Evolutionary conservation across 2,888 invertebrate genomes (phyloP).

Genomic region (Drosophila histrio): DNA sequence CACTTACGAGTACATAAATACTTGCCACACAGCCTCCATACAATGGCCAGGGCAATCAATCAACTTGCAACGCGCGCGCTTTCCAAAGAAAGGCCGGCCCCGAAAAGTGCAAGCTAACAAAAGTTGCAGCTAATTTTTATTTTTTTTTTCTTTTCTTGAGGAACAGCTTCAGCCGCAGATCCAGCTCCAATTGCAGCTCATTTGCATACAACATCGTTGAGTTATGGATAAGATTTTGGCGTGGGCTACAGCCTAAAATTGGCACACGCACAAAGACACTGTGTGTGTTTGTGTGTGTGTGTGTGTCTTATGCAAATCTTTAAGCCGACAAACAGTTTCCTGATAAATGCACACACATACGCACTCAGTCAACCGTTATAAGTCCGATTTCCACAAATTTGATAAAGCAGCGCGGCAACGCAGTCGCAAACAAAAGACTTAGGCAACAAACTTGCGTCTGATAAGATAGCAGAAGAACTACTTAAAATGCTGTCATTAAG

Average conservation of each 20-base stretch:
- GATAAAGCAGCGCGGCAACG: constrained; percentile 51
- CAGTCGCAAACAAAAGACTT: constrained; percentile 65
- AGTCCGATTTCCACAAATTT: constrained; percentile 69
- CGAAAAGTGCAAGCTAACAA: constrained; percentile 63
- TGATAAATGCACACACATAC: constrained; percentile 57
- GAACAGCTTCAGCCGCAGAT: constrained; percentile 1
- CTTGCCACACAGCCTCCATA: constrained; percentile 31
- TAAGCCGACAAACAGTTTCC: constrained; percentile 68
- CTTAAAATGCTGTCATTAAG: neutral
- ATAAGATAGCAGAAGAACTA: constrained; percentile 31
- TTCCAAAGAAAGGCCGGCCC: constrained; percentile 69
- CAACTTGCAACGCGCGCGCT: constrained; percentile 55
- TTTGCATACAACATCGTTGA: constrained; percentile 51
- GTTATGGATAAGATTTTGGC: constrained; percentile 55
- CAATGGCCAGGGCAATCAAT: constrained; percentile 62
- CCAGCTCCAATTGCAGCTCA: constrained; percentile 56
- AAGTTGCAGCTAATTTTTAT: constrained; percentile 68
- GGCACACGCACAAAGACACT: constrained; percentile 70
- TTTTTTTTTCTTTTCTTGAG: neutral
- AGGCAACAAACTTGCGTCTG: constrained; percentile 65
- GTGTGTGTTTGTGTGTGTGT: constrained; percentile 11
- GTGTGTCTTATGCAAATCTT: constrained; percentile 69
- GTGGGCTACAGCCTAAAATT: constrained; percentile 59
- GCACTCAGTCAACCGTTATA: constrained; percentile 52
- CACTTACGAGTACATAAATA: neutral